A percentile compares a stretch with the other conserved stretches of the same genome.
Conservation (phyloP, 1,140 invertebrate species). For the Drosophila persimilis region DNA sequence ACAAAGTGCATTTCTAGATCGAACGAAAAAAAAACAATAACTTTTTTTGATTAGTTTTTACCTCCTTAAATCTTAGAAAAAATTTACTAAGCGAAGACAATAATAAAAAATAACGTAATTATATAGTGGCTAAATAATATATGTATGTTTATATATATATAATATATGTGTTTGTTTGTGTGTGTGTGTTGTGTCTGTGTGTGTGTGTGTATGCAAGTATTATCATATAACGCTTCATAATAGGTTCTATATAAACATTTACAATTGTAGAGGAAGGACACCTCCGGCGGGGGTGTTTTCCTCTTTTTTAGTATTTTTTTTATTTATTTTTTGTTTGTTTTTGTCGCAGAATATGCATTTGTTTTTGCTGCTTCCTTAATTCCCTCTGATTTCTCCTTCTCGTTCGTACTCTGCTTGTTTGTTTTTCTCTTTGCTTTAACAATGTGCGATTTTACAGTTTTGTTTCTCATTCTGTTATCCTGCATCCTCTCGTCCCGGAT, state of each 20-base stretch:
- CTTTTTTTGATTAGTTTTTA: constrained; percentile 39
- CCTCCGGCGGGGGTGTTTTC: background rate
- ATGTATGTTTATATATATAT: constrained; percentile 28
- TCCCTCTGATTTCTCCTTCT: background rate
- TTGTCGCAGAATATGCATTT: background rate
- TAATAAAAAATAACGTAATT: constrained; percentile 36
- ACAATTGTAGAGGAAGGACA: constrained; percentile 67
- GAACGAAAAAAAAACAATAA: constrained; percentile 56
- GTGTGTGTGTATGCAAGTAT: constrained; percentile 59
- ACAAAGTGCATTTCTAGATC: constrained; percentile 50
- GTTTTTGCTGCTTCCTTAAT: background rate
- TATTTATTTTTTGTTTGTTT: constrained; percentile 1
- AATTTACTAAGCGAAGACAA: constrained; percentile 58
- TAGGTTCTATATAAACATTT: constrained; percentile 73
- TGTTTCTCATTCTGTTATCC: constrained; percentile 45
- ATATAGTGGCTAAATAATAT: constrained; percentile 56
- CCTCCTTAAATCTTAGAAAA: constrained; percentile 70
- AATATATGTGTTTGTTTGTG: constrained; percentile 39
- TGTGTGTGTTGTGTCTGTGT: constrained; percentile 38
- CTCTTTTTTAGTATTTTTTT: constrained; percentile 20
- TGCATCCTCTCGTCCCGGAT: constrained; percentile 24
- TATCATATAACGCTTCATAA: constrained; percentile 71
- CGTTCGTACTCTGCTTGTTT: constrained; percentile 7
- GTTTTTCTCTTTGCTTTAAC: constrained; percentile 48
- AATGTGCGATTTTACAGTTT: constrained; percentile 71